Base-by-base conservation (phyloP, 2,113 vertebrate species). In the Campylomormyrus numenius region DNA sequence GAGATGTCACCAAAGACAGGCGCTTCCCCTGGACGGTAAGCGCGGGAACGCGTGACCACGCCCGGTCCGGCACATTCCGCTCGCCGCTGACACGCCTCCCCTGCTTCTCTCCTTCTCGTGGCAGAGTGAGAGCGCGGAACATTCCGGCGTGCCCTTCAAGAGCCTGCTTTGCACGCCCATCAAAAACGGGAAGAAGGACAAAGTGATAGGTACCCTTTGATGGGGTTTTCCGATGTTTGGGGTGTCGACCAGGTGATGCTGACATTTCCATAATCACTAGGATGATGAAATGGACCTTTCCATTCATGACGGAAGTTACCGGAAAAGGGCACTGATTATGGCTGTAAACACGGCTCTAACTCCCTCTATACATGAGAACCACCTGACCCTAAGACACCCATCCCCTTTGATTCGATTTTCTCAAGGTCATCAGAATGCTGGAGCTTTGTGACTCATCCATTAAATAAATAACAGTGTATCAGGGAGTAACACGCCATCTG, bases 121-220 rank as follows among this genome's bases (percentile, higher is more conserved):
- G 95, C 95, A 99, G 98, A 96, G 95, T 94, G 98, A 98, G 93
- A 96, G 91, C 91, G 93, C 95, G 91, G 96, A 97, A 90, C 94
- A 93, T 88, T 89, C 92, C 92, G 96, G 88, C 90, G 94, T 95
- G 88, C 94, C 93, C 89, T 95, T 97, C 88, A 96, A 96, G 94
- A 99, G 98, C 94, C 96, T 99, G 94, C 97, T 99, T 91, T 99
- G 98, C 92, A 97, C 97, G 0, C 98, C 98, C 87, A 99, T 99
- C 93, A 97, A 97, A 95, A 99, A 99, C 85, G 97, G 97, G 56
- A 99, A 99, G 94, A 99, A 99, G 95, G 98, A 99, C 95, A 99
- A 97, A 96, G 98, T 99, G 85, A 99, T 99, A 95, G 98, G 98
- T 99, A 96, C 89, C 91, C 10, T 70, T 70, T 31, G 62, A 13